phyloP scores from a whole-genome alignment of 2,888 invertebrate species.

The Nephrotoma appendiculata region DNA sequence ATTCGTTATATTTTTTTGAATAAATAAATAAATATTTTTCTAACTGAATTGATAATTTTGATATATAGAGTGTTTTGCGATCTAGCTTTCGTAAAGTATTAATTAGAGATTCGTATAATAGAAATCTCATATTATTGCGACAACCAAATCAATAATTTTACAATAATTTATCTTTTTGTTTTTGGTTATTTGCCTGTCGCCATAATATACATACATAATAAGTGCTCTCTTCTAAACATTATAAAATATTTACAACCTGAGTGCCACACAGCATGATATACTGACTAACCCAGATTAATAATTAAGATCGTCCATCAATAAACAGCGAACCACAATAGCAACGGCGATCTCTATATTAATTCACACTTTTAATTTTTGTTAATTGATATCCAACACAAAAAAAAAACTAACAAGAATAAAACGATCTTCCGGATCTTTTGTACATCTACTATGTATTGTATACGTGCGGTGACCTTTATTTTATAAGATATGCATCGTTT shows the following conservation, averaged over 20 bases:
- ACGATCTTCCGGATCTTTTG: background rate
- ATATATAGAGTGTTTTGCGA: no score
- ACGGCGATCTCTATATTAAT: background rate
- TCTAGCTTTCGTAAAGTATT: no score
- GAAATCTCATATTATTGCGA: background rate
- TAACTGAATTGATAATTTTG: no score
- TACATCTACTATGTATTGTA: background rate
- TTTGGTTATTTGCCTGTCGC: background rate
- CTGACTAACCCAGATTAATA: background rate
- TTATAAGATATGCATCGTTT: background rate
- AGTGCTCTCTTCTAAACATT: background rate
- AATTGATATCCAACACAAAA: background rate
- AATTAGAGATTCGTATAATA: background rate
- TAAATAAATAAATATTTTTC: no score
- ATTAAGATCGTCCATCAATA: background rate
- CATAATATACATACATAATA: background rate
- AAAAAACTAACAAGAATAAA: background rate
- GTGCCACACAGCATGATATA: background rate
- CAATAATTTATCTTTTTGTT: background rate
- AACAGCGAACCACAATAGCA: background rate
- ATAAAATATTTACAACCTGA: background rate
- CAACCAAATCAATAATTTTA: background rate
- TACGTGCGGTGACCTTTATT: background rate
- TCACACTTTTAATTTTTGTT: background rate
- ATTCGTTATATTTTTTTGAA: no score